phyloP scores from a whole-genome alignment of 2,888 invertebrate genomes.

The Norana najaformis region DNA sequence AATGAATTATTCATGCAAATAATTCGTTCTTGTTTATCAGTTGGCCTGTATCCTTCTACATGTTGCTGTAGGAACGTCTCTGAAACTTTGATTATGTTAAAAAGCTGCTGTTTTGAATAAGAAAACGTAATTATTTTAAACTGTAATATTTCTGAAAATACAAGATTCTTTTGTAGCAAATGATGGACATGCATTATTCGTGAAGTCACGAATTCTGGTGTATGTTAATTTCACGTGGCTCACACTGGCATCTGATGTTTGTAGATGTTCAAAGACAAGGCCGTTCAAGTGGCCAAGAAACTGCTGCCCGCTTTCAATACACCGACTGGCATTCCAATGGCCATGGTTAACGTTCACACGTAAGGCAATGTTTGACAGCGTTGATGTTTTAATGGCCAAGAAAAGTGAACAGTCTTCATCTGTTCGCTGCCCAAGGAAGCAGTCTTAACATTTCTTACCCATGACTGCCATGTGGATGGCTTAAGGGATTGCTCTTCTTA shows the following conservation, averaged over 20 bases:
- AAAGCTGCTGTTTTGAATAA: no score
- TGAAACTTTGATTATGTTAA: no score
- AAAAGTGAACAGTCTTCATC: neutral
- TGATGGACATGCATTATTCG: no score
- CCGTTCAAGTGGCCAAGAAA: constrained; percentile 86
- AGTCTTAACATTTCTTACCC: no score
- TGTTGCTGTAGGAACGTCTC: neutral
- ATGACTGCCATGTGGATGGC: no score
- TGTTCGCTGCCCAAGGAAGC: no score
- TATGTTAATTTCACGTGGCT: neutral
- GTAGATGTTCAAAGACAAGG: constrained; percentile 85
- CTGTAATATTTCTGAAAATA: neutral
- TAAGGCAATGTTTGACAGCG: constrained; percentile 65
- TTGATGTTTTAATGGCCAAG: no score
- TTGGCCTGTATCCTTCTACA: neutral
- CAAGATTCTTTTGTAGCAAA: neutral
- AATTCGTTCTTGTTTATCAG: neutral
- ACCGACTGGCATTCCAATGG: constrained; percentile 91
- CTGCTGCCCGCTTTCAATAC: constrained; percentile 95
- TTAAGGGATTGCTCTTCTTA: no score
- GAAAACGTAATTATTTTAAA: no score
- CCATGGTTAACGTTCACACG: constrained; percentile 87
- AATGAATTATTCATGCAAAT: neutral
- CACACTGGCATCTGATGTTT: constrained; percentile 36
- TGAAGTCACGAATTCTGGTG: neutral